Evolutionary conservation across 2,888 invertebrate species (phyloP), one percentile per base, ranked within the genome.

Genomic region (Stictocephala bisonia): DNA sequence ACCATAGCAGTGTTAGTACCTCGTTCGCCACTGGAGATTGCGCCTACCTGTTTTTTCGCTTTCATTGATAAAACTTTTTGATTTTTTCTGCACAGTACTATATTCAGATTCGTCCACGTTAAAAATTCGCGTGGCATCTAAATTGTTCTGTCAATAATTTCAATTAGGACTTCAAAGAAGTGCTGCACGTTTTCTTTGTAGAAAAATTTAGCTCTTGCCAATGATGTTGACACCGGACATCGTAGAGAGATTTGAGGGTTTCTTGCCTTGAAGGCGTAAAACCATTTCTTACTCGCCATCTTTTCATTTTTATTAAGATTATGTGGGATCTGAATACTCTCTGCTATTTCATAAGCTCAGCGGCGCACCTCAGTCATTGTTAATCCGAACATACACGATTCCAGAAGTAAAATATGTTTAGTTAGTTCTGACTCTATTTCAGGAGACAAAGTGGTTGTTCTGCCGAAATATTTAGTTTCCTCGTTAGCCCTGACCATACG

Each of bases 11-110:
- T 53, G 40, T 70, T 70, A 3, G 35, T 40, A 20, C 70, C 56
- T 9, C 68, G 18, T 13, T 68, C 51, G 3, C 50, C 68, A 68
- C 56, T 70, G 13, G 18, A 31, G 6, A 70, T n/a, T n/a, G 70
- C 29, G 7, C 53, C 53, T 3, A 70, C 13, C 22, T 18, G 7
- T 22, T 13, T 26, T n/a, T n/a, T n/a, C n/a, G n/a, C n/a, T n/a
- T n/a, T n/a, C n/a, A n/a, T n/a, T n/a, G n/a, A n/a, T n/a, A n/a
- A n/a, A n/a, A n/a, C n/a, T n/a, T n/a, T n/a, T n/a, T n/a, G n/a
- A n/a, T 31, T 27, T 58, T 11, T 64, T 64, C 41, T 64, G 64
- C 1, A 41, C 64, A 41, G 41, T 41, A 41, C 26, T 3, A 40
- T 40, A 2, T 13, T 4, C 40, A 2, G 41, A 13, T 40, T 70